Evolutionary conservation across 2,888 invertebrate species (phyloP).

Genomic region (Exephanes ischioxanthus): DNA sequence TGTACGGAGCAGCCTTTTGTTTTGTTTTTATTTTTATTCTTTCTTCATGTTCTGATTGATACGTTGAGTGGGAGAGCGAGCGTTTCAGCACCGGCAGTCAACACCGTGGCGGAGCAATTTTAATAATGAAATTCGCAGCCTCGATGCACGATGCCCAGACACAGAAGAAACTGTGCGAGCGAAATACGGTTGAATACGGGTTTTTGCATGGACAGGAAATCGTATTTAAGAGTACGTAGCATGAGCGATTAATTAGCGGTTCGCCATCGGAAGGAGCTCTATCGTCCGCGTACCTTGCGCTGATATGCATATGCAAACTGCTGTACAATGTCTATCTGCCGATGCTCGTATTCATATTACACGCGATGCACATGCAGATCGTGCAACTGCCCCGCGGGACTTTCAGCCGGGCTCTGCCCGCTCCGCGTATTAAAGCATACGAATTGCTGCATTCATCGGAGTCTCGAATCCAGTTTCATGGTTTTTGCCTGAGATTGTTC

Average conservation of each 20-base stretch:
- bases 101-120: constrained; percentile 11
- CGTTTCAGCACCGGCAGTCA: constrained; percentile 41
- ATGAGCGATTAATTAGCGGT: constrained; percentile 76
- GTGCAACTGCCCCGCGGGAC: constrained; percentile 12
- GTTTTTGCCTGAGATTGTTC: background rate
- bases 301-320: constrained; percentile 3
- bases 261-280: constrained; percentile 60
- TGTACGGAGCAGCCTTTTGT: background rate
- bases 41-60: constrained; percentile 44
- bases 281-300: constrained; percentile 24
- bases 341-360: constrained; percentile 36
- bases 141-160: background rate
- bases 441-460: background rate
- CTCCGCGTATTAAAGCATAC: background rate
- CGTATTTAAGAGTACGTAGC: constrained; percentile 73
- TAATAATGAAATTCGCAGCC: constrained; percentile 30
- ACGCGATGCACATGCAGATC: constrained; percentile 59
- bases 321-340: constrained; percentile 13
- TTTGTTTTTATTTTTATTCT: background rate
- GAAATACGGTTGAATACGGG: constrained; percentile 34
- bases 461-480: background rate
- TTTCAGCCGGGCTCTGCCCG: background rate
- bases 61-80: constrained; percentile 5
- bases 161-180: constrained; percentile 47
- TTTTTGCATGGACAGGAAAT: constrained; percentile 70